Evolutionary conservation across 2,797 vertebrate species (phyloP), one percentile per base, ranked within the genome.

Genomic region (Mallotus villosus): DNA sequence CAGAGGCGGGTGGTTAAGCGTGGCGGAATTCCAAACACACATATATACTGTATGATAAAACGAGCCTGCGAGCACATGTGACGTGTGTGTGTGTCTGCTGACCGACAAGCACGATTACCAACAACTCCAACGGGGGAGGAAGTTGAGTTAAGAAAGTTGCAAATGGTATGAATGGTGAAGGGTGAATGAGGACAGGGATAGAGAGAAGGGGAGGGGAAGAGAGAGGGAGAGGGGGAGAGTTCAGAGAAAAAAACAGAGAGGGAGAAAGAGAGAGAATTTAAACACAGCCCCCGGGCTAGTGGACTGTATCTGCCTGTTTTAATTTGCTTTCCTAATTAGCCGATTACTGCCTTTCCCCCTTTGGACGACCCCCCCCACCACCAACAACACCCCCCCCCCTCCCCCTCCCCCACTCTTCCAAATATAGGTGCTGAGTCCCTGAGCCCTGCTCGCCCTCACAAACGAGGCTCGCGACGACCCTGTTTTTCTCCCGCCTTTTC

Each of bases 251-350:
- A n/a, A 73, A 68, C 37, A 58, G 71, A 59, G 72, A 70, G 46
- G 74, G 67, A n/a, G 5, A 24, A 53, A 71, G 63, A 37, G 60
- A 72, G 63, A 37, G 51, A 66, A 74, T 74, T 72, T 77, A 76
- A 86, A 85, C 77, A 75, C 78, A 71, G 82, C 90, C 85, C 82
- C 77, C 68, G 85, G 89, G 83, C 78, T 81, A 71, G 73, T 84
- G 75, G 83, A 84, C 85, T 85, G 83, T 87, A 89, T 87, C 88
- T 83, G 89, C 86, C 89, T 87, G 75, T 90, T 91, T 90, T 86
- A 84, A 92, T 92, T 93, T 89, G 83, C 84, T 90, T 85, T 87
- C 81, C 86, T 92, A 91, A 92, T 92, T 90, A 89, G 86, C 82
- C 87, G 88, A 92, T 92, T 88, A 87, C 89, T 80, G 86, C 78